Conservation (phyloP, 1,140 invertebrate genomes). For the Psilanteris sp. region DNA sequence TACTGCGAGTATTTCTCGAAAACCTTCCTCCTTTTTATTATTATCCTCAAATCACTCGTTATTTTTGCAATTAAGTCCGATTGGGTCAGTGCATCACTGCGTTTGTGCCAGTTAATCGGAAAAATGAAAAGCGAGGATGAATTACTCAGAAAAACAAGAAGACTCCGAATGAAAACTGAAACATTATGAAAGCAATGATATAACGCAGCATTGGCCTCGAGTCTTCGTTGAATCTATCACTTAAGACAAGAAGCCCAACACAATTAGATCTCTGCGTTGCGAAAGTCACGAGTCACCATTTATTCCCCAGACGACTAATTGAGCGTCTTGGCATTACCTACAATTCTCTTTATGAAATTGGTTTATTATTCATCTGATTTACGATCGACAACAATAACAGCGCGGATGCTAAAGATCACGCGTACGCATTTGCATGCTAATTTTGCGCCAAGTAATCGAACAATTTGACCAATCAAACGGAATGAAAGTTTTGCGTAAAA, state of each 20-base stretch:
- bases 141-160: conserved; percentile 31
- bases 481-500: too few species aligned
- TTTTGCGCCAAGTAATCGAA: too few species aligned
- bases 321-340: conserved; percentile 51
- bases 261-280: conserved; percentile 56
- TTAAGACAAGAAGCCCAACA: conserved; percentile 58
- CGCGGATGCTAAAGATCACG: conserved; percentile 22
- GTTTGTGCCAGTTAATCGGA: conserved; percentile 24
- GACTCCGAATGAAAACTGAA: conserved; percentile 37
- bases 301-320: conserved; percentile 55
- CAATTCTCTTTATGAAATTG: conserved; percentile 55
- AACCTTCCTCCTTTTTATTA: too few species aligned
- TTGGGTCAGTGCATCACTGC: conserved; percentile 13
- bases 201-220: conserved; percentile 58
- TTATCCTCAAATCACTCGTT: background rate
- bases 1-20: too few species aligned
- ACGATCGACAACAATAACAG: conserved; percentile 41
- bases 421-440: conserved; percentile 19
- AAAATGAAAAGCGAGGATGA: conserved; percentile 34
- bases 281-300: conserved; percentile 55
- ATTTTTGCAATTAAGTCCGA: conserved; percentile 1
- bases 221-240: conserved; percentile 58
- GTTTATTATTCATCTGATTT: conserved; percentile 50
- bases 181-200: conserved; percentile 56
- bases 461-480: too few species aligned